These are phyloP conservation scores for Triplophysa yarkandensis DNA, from an alignment of 2,797 vertebrate species.

Conservation along the genomic window DNA sequence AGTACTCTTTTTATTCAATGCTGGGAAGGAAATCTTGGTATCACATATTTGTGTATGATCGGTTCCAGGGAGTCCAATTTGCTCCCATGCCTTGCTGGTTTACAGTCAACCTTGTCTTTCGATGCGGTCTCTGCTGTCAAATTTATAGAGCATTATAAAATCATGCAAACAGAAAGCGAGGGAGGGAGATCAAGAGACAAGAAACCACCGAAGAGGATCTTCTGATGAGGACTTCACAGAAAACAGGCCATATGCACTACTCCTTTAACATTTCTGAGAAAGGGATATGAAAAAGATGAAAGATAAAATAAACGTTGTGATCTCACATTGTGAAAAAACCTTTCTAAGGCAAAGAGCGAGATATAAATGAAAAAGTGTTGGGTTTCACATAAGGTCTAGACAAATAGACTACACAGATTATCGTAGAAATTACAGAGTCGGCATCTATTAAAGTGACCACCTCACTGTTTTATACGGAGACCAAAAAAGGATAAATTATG, in stretches of 20 bases:
- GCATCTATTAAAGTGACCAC: neutral
- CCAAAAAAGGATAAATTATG: neutral
- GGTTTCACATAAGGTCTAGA: conserved; percentile 14
- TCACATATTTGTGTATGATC: conserved; percentile 36
- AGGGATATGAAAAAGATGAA: conserved; percentile 10
- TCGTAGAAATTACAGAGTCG: neutral
- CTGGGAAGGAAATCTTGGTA: too few species aligned
- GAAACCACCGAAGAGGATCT: conserved; percentile 1
- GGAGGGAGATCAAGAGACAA: conserved; percentile 7
- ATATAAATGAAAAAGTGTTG: neutral
- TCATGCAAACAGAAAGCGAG: conserved; percentile 31
- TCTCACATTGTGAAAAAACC: conserved; percentile 30
- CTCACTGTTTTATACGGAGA: neutral
- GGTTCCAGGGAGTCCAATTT: conserved; percentile 40
- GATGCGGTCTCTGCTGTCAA: conserved; percentile 32
- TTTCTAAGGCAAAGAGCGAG: conserved; percentile 22
- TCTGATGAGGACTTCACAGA: neutral
- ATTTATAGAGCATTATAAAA: conserved; percentile 51
- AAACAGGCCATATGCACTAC: conserved; percentile 2
- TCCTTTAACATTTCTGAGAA: conserved; percentile 24
- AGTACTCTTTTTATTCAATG: too few species aligned
- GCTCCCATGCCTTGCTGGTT: conserved; percentile 31
- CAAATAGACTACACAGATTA: neutral
- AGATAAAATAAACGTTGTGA: conserved; percentile 26
- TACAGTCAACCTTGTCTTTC: conserved; percentile 49